These are phyloP conservation scores for Anhinga rufa DNA, from an alignment of 2,113 vertebrate genomes.

Conservation along the genomic window DNA sequence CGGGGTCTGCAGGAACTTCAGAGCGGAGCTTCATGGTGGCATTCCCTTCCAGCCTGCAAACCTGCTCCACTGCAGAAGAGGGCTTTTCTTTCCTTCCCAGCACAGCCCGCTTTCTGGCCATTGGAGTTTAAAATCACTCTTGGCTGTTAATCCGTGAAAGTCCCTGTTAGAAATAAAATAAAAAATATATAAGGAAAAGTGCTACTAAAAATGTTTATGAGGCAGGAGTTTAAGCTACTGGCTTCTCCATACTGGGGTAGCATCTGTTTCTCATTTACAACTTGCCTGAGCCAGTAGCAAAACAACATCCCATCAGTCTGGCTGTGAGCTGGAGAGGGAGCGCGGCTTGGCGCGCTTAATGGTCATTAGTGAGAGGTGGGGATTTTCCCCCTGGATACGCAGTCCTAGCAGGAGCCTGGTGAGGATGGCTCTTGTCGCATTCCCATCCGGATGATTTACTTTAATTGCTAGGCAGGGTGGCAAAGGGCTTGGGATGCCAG, in stretches of 20 bases:
- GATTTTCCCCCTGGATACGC: neutral
- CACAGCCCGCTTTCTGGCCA: neutral
- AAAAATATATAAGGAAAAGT: slow-evolving; percentile 44
- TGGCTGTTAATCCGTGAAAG: slow-evolving; percentile 59
- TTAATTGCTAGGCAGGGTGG: neutral
- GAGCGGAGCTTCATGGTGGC: neutral
- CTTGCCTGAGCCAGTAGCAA: neutral
- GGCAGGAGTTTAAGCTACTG: slow-evolving; percentile 29
- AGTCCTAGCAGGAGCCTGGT: rapidly evolving
- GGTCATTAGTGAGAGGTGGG: neutral
- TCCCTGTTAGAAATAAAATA: slow-evolving; percentile 54
- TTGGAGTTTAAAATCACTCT: neutral
- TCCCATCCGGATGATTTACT: neutral
- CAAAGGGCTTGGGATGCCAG: neutral
- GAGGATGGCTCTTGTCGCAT: neutral
- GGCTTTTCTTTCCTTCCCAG: neutral
- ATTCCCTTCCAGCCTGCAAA: neutral
- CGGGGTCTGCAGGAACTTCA: neutral
- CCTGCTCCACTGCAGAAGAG: neutral
- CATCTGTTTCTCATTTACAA: slow-evolving; percentile 47
- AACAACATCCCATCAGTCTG: neutral
- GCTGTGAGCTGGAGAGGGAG: neutral
- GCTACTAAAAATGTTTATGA: slow-evolving; percentile 53
- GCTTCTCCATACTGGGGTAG: neutral
- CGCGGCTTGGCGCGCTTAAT: rapidly evolving